Evolutionary conservation across 2,888 invertebrate species (phyloP).

Genomic region (Onchidella celtica): DNA sequence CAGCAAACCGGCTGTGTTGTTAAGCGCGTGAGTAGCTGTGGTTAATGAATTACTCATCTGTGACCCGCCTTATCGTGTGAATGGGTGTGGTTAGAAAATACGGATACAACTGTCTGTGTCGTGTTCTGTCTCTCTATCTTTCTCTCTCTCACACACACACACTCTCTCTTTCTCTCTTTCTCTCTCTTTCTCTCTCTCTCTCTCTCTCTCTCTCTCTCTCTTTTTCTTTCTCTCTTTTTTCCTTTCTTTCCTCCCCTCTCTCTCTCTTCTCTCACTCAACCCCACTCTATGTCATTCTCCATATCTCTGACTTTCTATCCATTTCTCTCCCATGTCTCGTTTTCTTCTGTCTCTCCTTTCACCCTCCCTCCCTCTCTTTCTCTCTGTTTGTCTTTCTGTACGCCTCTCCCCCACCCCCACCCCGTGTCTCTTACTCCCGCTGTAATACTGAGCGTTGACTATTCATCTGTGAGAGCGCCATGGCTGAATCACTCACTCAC

Average conservation of each 20-base stretch:
- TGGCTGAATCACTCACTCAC: too few species aligned
- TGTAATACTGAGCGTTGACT: too few species aligned
- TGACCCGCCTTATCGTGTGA: too few species aligned
- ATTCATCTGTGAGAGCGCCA: too few species aligned
- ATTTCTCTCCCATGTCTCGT: neutral
- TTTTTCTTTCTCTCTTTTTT: neutral
- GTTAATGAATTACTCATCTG: too few species aligned
- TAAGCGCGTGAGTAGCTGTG: too few species aligned
- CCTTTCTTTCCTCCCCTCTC: neutral
- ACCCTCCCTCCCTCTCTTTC: neutral
- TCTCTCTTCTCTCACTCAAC: neutral
- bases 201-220: constrained; percentile 1
- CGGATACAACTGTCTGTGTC: neutral
- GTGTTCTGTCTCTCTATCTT: neutral
- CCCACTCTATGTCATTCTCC: neutral
- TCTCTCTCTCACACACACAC: neutral
- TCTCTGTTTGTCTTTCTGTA: neutral
- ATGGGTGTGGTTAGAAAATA: neutral
- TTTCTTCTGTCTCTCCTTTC: neutral
- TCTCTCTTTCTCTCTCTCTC: neutral
- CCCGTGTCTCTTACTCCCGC: constrained; percentile 4
- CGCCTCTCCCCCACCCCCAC: neutral
- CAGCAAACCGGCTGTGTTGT: too few species aligned
- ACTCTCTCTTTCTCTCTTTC: constrained; percentile 7
- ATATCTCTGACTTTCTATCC: neutral